Percentiles rank a stretch among this genome's conserved stretches.
phyloP scores from a whole-genome alignment of 2,113 vertebrate genomes.

The Heloderma charlesbogerti region DNA sequence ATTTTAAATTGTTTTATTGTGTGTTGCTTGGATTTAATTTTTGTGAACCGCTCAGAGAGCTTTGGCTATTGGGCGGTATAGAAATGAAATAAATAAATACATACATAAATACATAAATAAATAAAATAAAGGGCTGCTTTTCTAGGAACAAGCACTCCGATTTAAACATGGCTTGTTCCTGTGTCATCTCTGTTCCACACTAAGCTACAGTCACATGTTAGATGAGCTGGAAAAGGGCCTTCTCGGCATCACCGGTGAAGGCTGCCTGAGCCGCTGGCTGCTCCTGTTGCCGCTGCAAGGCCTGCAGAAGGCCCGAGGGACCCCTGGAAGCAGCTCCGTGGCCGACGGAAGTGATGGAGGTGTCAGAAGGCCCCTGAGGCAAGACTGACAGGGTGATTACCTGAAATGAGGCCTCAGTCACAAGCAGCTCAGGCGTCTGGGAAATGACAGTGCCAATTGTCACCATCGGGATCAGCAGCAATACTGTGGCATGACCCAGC shows the following conservation, averaged over 20 bases:
- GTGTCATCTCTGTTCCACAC: background rate
- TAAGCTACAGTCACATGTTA: background rate
- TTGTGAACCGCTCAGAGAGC: too few species aligned
- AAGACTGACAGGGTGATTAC: constrained; percentile 86
- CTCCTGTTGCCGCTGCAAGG: background rate
- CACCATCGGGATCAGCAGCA: constrained; percentile 78
- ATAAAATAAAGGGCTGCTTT: too few species aligned
- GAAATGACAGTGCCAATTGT: constrained; percentile 87
- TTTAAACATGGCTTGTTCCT: background rate
- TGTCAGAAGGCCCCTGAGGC: constrained; percentile 82
- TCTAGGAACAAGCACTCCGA: too few species aligned
- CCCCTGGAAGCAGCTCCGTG: background rate
- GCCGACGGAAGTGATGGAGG: constrained; percentile 80
- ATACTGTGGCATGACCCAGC: constrained; percentile 82
- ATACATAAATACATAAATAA: too few species aligned
- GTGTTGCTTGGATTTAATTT: too few species aligned
- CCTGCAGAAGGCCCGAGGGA: background rate
- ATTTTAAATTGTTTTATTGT: too few species aligned
- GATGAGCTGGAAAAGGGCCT: background rate
- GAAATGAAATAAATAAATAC: too few species aligned
- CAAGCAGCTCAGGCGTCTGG: constrained; percentile 78
- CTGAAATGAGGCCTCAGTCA: constrained; percentile 82
- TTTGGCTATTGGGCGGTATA: too few species aligned
- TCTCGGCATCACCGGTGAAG: background rate
- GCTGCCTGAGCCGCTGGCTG: background rate